Base-by-base conservation (phyloP, 92 coral and sea anemone genomes). In the Montipora capitata region DNA sequence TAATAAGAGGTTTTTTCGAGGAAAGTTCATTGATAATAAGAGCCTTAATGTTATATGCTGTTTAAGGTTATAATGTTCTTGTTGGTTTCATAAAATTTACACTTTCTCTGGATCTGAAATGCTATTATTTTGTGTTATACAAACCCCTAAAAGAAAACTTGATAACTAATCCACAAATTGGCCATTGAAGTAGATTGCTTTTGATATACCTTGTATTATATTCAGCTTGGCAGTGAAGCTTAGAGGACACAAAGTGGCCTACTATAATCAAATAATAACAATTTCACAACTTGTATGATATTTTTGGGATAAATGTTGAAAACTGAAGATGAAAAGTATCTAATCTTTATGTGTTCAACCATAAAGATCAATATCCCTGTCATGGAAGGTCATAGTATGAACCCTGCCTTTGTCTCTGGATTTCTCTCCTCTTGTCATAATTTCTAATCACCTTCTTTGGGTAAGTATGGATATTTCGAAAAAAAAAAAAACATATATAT, bases 71-170 rank as follows among this genome's bases (percentile, higher is more conserved):
- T 58, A 38, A 76, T 38, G 68, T 54, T 20, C 68, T 35, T 76
- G 49, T 77, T 77, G 59, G 82, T 77, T 76, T 61, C 80, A 77
- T 77, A 57, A 77, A 77, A 43, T n/a, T 76, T 77, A 77, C 70
- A n/a, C n/a, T n/a, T n/a, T n/a, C n/a, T n/a, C n/a, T n/a, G n/a
- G n/a, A n/a, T n/a, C n/a, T n/a, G n/a, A n/a, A n/a, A n/a, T n/a
- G n/a, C n/a, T 58, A 58, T 58, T 48, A 79, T 63, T 63, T 43
- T 79, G 84, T 66, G 74, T 64, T 3, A 66, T 79, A 48, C 63
- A 17, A 41, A n/a, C 39, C 71, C 71, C 82, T 40, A 40, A 59
- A 78, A 78, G 82, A 41, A 58, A 76, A 76, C 58, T 63, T 78
- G 82, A 78, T 64, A 44, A 52, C 66, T 51, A 75, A 76, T 57